Evolutionary conservation across 2,113 vertebrate species (phyloP), one percentile per base, ranked within the genome.

Genomic region (Laterallus jamaicensis): DNA sequence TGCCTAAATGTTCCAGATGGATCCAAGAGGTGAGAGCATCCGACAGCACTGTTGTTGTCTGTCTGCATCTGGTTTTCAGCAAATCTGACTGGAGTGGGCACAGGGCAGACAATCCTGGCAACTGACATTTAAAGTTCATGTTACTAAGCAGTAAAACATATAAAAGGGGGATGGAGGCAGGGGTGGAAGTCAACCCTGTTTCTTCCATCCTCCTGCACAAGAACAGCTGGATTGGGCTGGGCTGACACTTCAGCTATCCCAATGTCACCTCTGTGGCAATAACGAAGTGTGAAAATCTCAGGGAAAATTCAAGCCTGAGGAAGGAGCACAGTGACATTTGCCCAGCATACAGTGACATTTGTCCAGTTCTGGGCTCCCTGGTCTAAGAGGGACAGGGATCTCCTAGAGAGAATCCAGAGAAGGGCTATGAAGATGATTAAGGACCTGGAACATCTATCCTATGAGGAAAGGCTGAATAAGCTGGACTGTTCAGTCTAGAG

Each of bases 121-220:
- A 81, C 84, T 88, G 90, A 94, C 58, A 79, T 91, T 87, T 91
- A 68, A 87, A 85, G 82, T 82, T 86, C 56, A n/a, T 18, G n/a
- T 69, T 42, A 86, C 54, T 22, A 59, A 82, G 59, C 24, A 86
- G 71, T 25, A 86, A 63, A 90, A 90, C 63, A 77, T 1, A 64
- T 2, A 55, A 82, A 82, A 54, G 5, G 22, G 16, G 15, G 9
- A 24, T 14, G 16, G 25, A 19, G 1, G 39, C 39, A 39, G 6
- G 13, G 25, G 24, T 10, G 17, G 18, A 50, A 47, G 11, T 15
- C 55, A 71, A 4, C 0, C 11, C 49, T 17, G 17, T 1, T 29
- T 82, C 89, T 89, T 60, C 60, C 66, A 52, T 20, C 14, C 11
- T 59, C 49, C 37, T 85, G 66, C 29, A 35, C 5, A 22, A 37